A percentile compares a stretch with the other conserved stretches of the same genome.
Conservation (phyloP, 2,888 invertebrate genomes). For the Agrotis segetum region DNA sequence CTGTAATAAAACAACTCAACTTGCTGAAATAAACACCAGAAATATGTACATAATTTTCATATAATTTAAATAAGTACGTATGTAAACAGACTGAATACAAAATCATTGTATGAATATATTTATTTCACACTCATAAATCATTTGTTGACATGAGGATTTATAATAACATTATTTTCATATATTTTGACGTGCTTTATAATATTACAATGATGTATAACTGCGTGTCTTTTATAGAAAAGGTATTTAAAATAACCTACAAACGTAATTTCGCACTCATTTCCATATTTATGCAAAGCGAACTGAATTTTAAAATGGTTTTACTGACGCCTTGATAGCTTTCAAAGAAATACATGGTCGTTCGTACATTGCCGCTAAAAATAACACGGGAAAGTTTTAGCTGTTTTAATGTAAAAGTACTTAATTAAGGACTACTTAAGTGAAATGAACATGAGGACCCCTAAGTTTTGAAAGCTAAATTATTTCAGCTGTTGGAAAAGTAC, state of each 20-base stretch:
- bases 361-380: slow-evolving; percentile 17
- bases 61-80: slow-evolving; percentile 32
- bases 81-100: slow-evolving; percentile 21
- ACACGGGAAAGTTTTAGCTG: slow-evolving; percentile 3
- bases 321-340: slow-evolving; percentile 26
- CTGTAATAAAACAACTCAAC: slow-evolving; percentile 13
- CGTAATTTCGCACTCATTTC: slow-evolving; percentile 42
- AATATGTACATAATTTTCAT: slow-evolving; percentile 10
- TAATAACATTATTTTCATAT: slow-evolving; percentile 12
- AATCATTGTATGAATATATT: slow-evolving; percentile 8
- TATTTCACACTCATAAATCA: slow-evolving; percentile 38
- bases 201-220: slow-evolving; percentile 4
- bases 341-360: slow-evolving; percentile 29
- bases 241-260: slow-evolving; percentile 30
- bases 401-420: slow-evolving; percentile 25
- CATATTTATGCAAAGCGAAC: slow-evolving; percentile 52
- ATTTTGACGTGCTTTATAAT: slow-evolving; percentile 28
- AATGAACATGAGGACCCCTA: not conserved
- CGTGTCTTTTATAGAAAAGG: slow-evolving; percentile 18
- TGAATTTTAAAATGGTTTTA: slow-evolving; percentile 42
- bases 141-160: slow-evolving; percentile 22
- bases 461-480: slow-evolving; percentile 11
- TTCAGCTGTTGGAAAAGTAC: not conserved
- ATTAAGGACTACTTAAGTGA: not conserved
- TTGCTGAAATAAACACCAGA: not conserved